Base-by-base conservation (phyloP, 2,113 vertebrate genomes). In the Bagarius yarrelli region DNA sequence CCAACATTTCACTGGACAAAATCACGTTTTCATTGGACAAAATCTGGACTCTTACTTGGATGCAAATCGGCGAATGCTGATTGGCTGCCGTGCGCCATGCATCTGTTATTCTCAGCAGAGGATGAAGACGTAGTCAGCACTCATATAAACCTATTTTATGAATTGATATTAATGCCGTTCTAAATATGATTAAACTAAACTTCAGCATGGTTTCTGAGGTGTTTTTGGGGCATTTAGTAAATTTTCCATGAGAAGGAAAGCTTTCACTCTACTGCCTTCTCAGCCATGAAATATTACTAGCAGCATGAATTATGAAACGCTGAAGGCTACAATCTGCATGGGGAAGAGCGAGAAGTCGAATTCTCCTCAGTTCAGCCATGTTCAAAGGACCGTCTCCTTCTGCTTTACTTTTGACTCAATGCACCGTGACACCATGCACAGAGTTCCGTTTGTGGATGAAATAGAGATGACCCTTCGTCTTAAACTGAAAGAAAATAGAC, bases 221-320 rank as follows among this genome's bases (percentile, higher is more conserved):
- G 1, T 21, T 13, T 16, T 47, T 47, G 11, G 9, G 21, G 2
- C 13, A 50, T 18, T 16, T 60, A 52, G 11, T 8, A 70, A 52
- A 21, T 30, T 57, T 18, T 4, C n/a, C 52, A 23, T 47, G 19
- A 21, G 11, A 69, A 25, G 70, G 47, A 53, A 44, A 34, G 23
- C 60, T 81, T 76, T 76, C 23, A 56, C 44, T 27, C 32, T 4
- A 56, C 27, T 76, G 23, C 36, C 9, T 55, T 75, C 40, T 74
- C 14, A 57, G 52, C 61, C 64, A 57, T 67, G 18, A 71, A 83
- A 80, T 47, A 85, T 66, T 60, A 73, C 32, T 25, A 15, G 25
- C 21, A 27, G n/a, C 40, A 69, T 76, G 73, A 82, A 77, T 77
- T 60, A 77, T 70, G 40, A 82, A 70, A 40, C 25, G 19, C 23